Evolutionary conservation across 2,797 vertebrate species (phyloP).

Genomic region (Pipistrellus pipistrellus): DNA sequence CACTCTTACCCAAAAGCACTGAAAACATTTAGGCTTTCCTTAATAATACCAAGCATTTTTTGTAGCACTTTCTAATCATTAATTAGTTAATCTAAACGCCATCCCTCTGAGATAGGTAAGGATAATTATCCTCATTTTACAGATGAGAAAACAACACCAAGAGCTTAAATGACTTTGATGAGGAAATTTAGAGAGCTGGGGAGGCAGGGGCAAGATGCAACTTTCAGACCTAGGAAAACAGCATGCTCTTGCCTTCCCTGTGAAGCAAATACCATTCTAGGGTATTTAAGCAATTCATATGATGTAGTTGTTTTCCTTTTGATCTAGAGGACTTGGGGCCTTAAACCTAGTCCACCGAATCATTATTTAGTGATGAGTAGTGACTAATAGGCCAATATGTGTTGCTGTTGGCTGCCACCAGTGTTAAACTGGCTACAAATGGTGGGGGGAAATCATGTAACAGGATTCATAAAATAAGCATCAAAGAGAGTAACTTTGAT

Average conservation of each 20-base stretch:
- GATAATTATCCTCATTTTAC: slow-evolving; percentile 84
- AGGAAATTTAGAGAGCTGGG: slow-evolving; percentile 77
- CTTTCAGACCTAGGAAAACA: slow-evolving; percentile 62
- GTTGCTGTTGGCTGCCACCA: slow-evolving; percentile 36
- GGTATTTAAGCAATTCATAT: slow-evolving; percentile 30
- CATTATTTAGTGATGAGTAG: slow-evolving; percentile 46
- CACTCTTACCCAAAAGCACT: slow-evolving; percentile 73
- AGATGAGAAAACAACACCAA: slow-evolving; percentile 83
- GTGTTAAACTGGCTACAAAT: neutral
- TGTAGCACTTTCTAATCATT: slow-evolving; percentile 79
- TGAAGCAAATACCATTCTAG: slow-evolving; percentile 15
- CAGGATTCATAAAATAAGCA: slow-evolving; percentile 30
- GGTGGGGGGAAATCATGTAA: neutral
- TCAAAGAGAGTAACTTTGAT: slow-evolving; percentile 2
- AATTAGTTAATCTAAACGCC: slow-evolving; percentile 82
- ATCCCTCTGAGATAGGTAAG: slow-evolving; percentile 81
- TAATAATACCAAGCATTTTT: slow-evolving; percentile 75
- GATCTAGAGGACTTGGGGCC: slow-evolving; percentile 50
- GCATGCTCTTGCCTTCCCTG: slow-evolving; percentile 24
- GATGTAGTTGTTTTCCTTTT: slow-evolving; percentile 70
- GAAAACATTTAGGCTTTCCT: slow-evolving; percentile 72
- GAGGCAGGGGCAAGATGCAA: slow-evolving; percentile 53
- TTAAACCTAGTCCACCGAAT: slow-evolving; percentile 51
- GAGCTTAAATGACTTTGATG: slow-evolving; percentile 83
- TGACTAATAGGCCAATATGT: slow-evolving; percentile 32